phyloP scores from a whole-genome alignment of 2,888 invertebrate species.

The Hermaeophaga mercurialis region DNA sequence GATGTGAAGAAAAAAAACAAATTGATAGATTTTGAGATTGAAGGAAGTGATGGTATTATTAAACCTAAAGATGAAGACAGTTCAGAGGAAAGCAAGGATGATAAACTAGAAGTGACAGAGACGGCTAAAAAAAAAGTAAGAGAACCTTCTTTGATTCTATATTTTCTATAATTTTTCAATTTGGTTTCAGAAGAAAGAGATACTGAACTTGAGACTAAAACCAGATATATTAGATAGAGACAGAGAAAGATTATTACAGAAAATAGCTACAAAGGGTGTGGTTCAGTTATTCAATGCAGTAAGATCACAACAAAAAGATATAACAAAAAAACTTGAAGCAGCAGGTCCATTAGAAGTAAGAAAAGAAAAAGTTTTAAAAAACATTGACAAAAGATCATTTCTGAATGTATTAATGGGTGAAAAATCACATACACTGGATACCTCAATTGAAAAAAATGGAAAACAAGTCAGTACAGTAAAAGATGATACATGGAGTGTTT shows the following conservation, averaged over 20 bases:
- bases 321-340: slow-evolving; percentile 71
- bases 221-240: slow-evolving; percentile 78
- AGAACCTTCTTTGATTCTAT: background rate
- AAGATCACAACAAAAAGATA: slow-evolving; percentile 78
- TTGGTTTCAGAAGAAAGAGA: slow-evolving; percentile 63
- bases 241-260: slow-evolving; percentile 75
- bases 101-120: slow-evolving; percentile 37
- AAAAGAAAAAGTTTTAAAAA: slow-evolving; percentile 76
- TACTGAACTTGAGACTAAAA: slow-evolving; percentile 71
- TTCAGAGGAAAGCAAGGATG: slow-evolving; percentile 49
- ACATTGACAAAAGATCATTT: slow-evolving; percentile 76
- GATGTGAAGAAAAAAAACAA: slow-evolving; percentile 60
- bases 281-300: slow-evolving; percentile 94
- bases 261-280: slow-evolving; percentile 90
- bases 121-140: slow-evolving; percentile 51
- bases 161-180: slow-evolving; percentile 11
- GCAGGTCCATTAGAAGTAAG: slow-evolving; percentile 78
- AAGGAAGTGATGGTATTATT: slow-evolving; percentile 60
- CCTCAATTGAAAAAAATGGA: slow-evolving; percentile 45
- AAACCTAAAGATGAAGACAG: slow-evolving; percentile 59
- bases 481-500: slow-evolving; percentile 66
- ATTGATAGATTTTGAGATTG: slow-evolving; percentile 69
- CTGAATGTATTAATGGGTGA: slow-evolving; percentile 79
- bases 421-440: slow-evolving; percentile 58
- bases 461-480: slow-evolving; percentile 39